phyloP scores from a whole-genome alignment of 2,797 vertebrate species.

The Anomalospiza imberbis region DNA sequence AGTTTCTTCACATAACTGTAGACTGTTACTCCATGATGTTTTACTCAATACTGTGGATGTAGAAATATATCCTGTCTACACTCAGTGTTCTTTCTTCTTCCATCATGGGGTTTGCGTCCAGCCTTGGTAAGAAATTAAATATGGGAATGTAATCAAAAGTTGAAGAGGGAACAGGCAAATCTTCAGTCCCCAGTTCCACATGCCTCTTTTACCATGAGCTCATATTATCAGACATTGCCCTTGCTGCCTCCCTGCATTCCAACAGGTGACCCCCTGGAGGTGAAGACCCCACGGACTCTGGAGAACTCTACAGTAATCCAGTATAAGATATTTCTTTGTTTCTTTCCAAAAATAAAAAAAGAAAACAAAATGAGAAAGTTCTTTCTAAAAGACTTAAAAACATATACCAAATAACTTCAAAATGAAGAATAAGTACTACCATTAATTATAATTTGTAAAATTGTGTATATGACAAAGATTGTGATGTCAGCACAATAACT shows the following conservation, averaged over 20 bases:
- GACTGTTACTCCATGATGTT: neutral
- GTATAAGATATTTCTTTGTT: neutral
- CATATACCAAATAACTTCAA: neutral
- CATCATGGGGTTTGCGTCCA: neutral
- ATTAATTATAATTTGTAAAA: neutral
- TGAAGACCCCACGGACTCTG: neutral
- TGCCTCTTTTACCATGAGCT: neutral
- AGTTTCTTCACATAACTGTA: neutral
- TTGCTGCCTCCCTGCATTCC: neutral
- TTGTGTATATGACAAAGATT: neutral
- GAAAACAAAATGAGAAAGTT: accelerated
- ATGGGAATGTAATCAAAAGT: neutral
- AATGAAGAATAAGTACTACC: neutral
- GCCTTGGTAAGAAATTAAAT: neutral
- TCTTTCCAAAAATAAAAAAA: neutral
- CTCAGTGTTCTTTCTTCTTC: neutral
- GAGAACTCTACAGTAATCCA: neutral
- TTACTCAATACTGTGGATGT: neutral
- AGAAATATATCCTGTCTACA: neutral
- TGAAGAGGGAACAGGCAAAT: neutral
- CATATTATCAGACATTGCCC: accelerated
- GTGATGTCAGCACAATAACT: neutral
- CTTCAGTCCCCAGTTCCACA: neutral
- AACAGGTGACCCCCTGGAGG: neutral
- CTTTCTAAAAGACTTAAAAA: neutral